Base-by-base conservation (phyloP, 2,888 invertebrate species). In the Julus scanicus region DNA sequence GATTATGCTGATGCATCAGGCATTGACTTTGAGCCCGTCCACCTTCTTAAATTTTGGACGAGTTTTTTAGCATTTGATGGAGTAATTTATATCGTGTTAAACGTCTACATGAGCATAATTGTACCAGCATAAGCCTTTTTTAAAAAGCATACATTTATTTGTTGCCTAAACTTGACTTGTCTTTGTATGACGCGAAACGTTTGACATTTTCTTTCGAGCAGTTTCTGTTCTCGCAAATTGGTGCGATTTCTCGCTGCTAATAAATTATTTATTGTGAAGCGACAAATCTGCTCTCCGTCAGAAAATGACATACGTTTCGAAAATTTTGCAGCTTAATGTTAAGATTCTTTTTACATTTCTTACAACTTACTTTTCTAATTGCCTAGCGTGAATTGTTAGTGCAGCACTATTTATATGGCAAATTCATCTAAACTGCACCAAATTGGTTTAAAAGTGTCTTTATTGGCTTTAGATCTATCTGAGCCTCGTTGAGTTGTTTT, bases 111-210 rank as follows among this genome's bases (percentile, higher is more conserved):
- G 20, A 63, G 63, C 20, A 63, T n/a, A 63, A 63, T 63, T 63
- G 63, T 20, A 53, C 63, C 63, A 63, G 63, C 63, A 63, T 63
- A 63, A 63, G 63, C 63, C 63, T 63, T 63, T 63, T 63, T 63
- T 63, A 44, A 44, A 44, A 20, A n/a, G 5, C 20, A 63, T 63
- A 63, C 20, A 8, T 44, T 44, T 44, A 63, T 63, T 63, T 8
- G 20, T 63, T 8, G 20, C 63, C n/a, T 20, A 63, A 1, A 9
- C 63, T 63, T 63, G 63, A n/a, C 20, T 8, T 63, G 20, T 63
- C 63, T 63, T 63, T 20, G 5, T n/a, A 63, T 20, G 20, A 63
- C n/a, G 63, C 63, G n/a, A 53, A 63, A 63, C 63, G 9, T 63
- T 63, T 63, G 63, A 9, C 63, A 63, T n/a, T 63, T 63, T 63